Percentiles rank a stretch among this genome's conserved stretches.
These are phyloP conservation scores for Uloborus plumipes DNA, from an alignment of 2,888 invertebrate species.

Conservation along the genomic window DNA sequence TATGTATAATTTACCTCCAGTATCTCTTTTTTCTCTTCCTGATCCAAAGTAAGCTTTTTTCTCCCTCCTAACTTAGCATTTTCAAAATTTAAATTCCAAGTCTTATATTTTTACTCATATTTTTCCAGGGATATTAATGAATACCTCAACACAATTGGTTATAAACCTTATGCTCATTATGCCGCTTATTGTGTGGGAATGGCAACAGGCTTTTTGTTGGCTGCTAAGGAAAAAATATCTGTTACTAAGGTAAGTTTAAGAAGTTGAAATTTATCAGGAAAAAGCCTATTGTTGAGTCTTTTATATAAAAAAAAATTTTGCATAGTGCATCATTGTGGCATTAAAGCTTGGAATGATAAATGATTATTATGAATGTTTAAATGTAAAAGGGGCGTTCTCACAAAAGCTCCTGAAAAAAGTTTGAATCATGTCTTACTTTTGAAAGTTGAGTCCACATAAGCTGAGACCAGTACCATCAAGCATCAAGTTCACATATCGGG, in stretches of 20 bases:
- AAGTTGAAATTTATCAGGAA: background rate
- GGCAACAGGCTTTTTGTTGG: constrained; percentile 60
- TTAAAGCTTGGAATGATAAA: no score
- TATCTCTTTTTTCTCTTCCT: constrained; percentile 59
- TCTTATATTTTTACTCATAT: background rate
- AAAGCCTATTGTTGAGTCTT: background rate
- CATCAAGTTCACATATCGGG: no score
- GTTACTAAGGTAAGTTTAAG: constrained; percentile 35
- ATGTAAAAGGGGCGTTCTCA: no score
- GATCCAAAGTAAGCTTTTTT: constrained; percentile 49
- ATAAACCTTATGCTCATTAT: constrained; percentile 63
- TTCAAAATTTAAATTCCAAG: no score
- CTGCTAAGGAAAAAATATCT: constrained; percentile 48
- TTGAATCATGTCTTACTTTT: no score
- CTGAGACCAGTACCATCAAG: no score
- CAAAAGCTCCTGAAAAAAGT: no score
- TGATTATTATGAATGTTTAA: no score
- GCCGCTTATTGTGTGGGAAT: constrained; percentile 63
- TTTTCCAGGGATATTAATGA: constrained; percentile 58
- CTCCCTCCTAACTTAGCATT: background rate
- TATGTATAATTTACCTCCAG: constrained; percentile 57
- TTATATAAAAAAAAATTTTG: background rate
- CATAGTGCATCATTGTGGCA: no score
- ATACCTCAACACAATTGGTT: constrained; percentile 59
- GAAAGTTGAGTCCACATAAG: no score